Conservation (phyloP, 2,888 invertebrate species). For the Leuctra nigra region DNA sequence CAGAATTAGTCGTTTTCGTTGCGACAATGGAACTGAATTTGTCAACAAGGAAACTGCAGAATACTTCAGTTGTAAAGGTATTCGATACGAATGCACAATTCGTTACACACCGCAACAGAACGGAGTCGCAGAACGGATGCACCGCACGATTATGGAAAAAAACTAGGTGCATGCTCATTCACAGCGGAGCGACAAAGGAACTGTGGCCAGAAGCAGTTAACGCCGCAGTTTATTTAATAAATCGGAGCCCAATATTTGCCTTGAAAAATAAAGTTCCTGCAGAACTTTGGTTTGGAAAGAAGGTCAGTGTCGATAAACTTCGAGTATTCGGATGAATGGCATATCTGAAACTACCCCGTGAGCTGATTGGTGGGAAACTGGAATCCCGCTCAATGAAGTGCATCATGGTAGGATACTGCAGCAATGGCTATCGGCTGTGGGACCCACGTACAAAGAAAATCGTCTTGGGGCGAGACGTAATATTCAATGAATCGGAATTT, state of each 20-base stretch:
- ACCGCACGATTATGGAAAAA: constrained; percentile 3
- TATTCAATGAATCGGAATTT: constrained; percentile 6
- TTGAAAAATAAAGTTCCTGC: constrained; percentile 7
- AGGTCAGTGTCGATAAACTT: background rate
- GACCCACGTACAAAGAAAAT: background rate
- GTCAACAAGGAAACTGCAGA: constrained; percentile 29
- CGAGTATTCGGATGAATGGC: constrained; percentile 6
- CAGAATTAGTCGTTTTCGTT: constrained; percentile 30
- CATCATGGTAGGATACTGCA: constrained; percentile 5
- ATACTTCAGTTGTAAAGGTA: background rate
- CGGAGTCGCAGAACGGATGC: constrained; percentile 6
- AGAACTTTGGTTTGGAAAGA: constrained; percentile 11
- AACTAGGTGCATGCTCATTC: background rate
- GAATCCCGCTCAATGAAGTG: background rate
- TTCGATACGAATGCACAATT: constrained; percentile 11
- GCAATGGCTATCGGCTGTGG: constrained; percentile 15
- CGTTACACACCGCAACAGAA: constrained; percentile 12
- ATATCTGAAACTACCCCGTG: background rate
- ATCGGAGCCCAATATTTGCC: constrained; percentile 1
- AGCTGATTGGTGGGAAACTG: constrained; percentile 5
- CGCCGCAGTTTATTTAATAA: constrained; percentile 8
- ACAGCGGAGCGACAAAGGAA: background rate
- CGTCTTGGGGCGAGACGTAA: background rate
- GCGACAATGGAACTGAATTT: constrained; percentile 34
- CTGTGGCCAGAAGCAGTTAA: constrained; percentile 9